phyloP scores from a whole-genome alignment of 2,888 invertebrate genomes.

The Gnatocerus cornutus region DNA sequence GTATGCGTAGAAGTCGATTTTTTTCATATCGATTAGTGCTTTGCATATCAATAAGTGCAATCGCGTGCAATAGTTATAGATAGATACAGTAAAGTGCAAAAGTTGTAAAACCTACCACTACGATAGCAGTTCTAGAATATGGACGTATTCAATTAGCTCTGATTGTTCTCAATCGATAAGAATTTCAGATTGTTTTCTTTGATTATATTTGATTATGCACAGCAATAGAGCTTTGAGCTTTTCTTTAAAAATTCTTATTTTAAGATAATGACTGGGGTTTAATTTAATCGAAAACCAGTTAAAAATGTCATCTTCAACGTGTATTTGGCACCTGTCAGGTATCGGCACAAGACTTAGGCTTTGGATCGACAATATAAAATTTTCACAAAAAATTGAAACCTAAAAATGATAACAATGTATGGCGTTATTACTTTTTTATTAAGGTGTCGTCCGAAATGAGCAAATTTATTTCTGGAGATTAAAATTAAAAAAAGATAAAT shows the following conservation, averaged over 20 bases:
- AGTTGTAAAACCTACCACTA: conserved; percentile 32
- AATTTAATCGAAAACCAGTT: conserved; percentile 2
- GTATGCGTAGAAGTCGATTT: no score
- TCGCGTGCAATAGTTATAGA: conserved; percentile 6
- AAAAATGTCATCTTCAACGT: neutral
- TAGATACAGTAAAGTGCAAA: conserved; percentile 28
- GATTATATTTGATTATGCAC: conserved; percentile 36
- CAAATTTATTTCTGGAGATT: no score
- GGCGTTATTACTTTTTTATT: no score
- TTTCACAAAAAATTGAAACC: no score
- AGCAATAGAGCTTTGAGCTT: conserved; percentile 41
- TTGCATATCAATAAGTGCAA: conserved; percentile 25
- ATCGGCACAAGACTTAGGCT: conserved; percentile 6
- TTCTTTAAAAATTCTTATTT: conserved; percentile 3
- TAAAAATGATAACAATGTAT: no score
- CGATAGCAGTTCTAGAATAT: conserved; percentile 24
- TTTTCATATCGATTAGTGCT: neutral
- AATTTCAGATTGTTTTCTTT: conserved; percentile 40
- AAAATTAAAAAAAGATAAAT: no score
- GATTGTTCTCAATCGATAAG: conserved; percentile 43
- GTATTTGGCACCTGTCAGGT: conserved; percentile 31
- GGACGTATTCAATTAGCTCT: conserved; percentile 43
- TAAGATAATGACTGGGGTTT: conserved; percentile 1
- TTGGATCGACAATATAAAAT: no score
- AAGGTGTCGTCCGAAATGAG: no score